Conservation (phyloP, 1,140 invertebrate genomes). For the Tetramorium simillimum region DNA sequence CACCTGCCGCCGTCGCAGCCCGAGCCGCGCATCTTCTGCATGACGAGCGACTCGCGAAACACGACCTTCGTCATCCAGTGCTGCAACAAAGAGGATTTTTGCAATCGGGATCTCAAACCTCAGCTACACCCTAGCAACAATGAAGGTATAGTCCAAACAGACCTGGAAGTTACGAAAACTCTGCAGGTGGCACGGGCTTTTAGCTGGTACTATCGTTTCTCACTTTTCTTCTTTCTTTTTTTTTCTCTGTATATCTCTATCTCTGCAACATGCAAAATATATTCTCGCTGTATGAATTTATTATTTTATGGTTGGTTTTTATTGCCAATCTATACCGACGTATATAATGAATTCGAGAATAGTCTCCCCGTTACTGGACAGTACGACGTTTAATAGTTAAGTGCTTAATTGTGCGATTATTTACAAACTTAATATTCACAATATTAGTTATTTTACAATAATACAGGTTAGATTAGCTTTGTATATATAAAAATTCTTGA, state of each 20-base stretch:
- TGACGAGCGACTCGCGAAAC: conserved; percentile 85
- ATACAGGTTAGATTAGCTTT: background rate
- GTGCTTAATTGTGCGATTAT: background rate
- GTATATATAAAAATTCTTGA: background rate
- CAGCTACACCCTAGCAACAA: conserved; percentile 83
- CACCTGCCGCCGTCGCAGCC: conserved; percentile 83
- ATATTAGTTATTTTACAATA: background rate
- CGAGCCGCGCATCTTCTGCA: conserved; percentile 85
- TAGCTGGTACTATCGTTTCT: conserved; percentile 67
- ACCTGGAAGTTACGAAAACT: conserved; percentile 77
- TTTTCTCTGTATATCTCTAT: background rate
- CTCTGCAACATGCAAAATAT: conserved; percentile 9
- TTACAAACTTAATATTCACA: background rate
- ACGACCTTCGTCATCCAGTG: conserved; percentile 88
- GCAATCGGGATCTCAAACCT: conserved; percentile 87
- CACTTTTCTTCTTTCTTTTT: conserved; percentile 43
- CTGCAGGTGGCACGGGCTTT: conserved; percentile 78
- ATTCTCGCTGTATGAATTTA: conserved; percentile 5
- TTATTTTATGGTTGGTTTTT: background rate
- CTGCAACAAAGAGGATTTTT: conserved; percentile 89
- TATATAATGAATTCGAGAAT: background rate
- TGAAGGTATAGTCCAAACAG: conserved; percentile 82
- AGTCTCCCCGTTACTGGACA: conserved; percentile 6
- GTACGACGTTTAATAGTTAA: conserved; percentile 30
- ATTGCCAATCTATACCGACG: background rate